Base-by-base conservation (phyloP, 2,888 invertebrate genomes). In the Athalia cordata region DNA sequence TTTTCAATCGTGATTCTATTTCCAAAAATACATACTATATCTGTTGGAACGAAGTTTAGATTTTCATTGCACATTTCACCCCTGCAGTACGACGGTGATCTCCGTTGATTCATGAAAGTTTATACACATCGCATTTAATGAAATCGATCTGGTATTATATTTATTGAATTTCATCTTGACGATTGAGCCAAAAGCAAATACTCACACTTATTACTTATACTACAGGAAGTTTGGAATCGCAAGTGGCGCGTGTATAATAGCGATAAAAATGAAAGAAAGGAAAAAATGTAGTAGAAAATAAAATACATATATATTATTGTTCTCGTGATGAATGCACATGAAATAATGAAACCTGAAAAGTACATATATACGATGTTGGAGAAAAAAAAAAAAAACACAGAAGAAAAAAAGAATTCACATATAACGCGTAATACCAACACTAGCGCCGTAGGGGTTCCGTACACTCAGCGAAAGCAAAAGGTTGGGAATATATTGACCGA, bases 271-370 rank as follows among this genome's bases (percentile, higher is more conserved):
- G 29, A 43, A 29, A 43, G 8, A 68, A 52, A 52, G 8, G 8
- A 49, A 52, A n/a, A 66, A 50, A 50, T 3, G 4, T 5, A 29
- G 61, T 7, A n/a, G 61, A 13, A 61, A n/a, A n/a, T 13, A 5
- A 45, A 43, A 55, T 55, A 55, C 9, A 70, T n/a, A 3, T 57
- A 11, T 43, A 72, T 72, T 65, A 76, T 76, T 66, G 76, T 76
- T 76, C 61, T 55, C 55, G 76, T 85, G 87, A 87, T 86, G 86
- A 87, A 88, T 86, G 87, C 84, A 84, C 87, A 86, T 86, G 86
- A 87, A 88, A 88, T 87, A 87, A 88, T 87, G 85, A 86, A 87
- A 85, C 81, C 85, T 84, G 84, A 83, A 85, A 87, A 84, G 84
- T 85, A 85, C 83, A 82, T 80, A 82, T 80, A 85, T 82, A 82